Evolutionary conservation across 2,888 invertebrate species (phyloP), one percentile per base, ranked within the genome.

Genomic region (Ectemnius lituratus): DNA sequence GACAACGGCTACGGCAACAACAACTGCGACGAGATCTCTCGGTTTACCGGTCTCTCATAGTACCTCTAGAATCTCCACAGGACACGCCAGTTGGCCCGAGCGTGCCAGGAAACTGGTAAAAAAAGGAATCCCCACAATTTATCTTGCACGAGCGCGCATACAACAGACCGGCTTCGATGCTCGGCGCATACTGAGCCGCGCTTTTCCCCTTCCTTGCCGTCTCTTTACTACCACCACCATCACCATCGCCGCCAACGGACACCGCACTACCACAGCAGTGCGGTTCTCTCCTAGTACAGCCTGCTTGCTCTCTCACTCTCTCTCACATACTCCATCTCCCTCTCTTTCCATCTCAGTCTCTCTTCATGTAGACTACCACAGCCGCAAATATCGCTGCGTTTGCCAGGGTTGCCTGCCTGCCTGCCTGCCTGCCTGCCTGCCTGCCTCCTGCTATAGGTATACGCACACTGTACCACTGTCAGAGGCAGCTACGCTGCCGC

Each of bases 131-230:
- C 4, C 47, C n/a, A 46, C 6, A 23, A 46, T 37, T 37, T 37
- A 37, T 37, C 8, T 37, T 37, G 37, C 8, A 37, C 37, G 37
- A 8, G 37, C 37, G 27, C 37, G 13, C 28, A 16, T 14, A 58
- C 18, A 23, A 52, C 69, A 71, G 49, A 66, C 79, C 82, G 76
- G 80, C 76, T 84, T 46, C 76, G 82, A 84, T 84, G 85, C 83
- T 85, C 80, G 83, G 83, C 86, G 86, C 83, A 85, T 83, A 87
- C 87, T 87, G 87, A 87, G 76, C 76, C 81, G 75, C 80, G 71
- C 78, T 68, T 59, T 79, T 65, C 86, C 85, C 85, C 82, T 69
- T 69, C 78, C 73, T 61, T 52, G 46, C 23, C n/a, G 59, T 57
- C 20, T 46, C 57, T 20, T 16, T 49, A 37, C 59, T 65, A 47